These are phyloP conservation scores for Holocentrus rufus DNA, from an alignment of 2,797 vertebrate species.

Conservation along the genomic window DNA sequence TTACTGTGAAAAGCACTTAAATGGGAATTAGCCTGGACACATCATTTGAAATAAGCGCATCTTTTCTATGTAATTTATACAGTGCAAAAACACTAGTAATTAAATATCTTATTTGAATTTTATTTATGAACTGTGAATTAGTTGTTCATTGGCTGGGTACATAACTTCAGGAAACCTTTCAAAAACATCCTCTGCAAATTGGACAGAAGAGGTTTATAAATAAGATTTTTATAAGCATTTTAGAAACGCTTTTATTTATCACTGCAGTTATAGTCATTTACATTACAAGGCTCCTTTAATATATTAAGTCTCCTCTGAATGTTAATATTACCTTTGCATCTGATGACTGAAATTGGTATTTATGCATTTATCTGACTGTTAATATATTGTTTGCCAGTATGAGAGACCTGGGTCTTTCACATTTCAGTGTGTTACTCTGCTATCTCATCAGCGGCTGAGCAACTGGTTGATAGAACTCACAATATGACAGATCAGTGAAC, in stretches of 20 bases:
- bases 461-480: too few relatives aligned
- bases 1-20: neutral
- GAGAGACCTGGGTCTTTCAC: neutral
- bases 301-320: neutral
- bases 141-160: neutral
- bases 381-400: neutral
- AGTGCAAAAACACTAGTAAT: constrained; percentile 14
- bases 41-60: neutral
- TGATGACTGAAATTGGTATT: neutral
- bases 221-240: too few relatives aligned
- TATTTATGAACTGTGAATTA: neutral
- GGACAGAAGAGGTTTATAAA: constrained; percentile 76
- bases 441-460: neutral
- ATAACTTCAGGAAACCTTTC: constrained; percentile 92
- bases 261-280: neutral
- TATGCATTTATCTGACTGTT: neutral
- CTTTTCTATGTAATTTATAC: constrained; percentile 13
- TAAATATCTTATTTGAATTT: constrained; percentile 9
- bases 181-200: constrained; percentile 91
- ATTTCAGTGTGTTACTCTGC: neutral
- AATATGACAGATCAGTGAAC: neutral
- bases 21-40: neutral
- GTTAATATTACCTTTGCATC: constrained; percentile 23
- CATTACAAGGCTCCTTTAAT: neutral
- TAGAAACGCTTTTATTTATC: neutral